Conservation (phyloP, 1,140 invertebrate species). For the Pseudomyrmex gracilis region DNA sequence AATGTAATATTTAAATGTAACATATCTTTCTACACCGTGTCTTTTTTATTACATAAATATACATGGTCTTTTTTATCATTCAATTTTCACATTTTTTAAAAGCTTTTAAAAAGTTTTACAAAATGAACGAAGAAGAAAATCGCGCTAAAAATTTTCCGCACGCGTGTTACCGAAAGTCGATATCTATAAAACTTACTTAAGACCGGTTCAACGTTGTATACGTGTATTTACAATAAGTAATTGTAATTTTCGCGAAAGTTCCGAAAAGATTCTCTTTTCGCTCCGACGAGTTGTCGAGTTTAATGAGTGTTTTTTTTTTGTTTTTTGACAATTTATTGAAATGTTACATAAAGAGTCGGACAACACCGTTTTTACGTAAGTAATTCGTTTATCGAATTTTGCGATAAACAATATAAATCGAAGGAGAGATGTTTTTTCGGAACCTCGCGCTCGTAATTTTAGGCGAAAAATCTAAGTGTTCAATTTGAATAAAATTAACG, state of each 20-base stretch:
- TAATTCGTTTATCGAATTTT: background rate
- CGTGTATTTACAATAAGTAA: conserved; percentile 44
- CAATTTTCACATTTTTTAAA: conserved; percentile 29
- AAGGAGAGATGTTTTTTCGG: conserved; percentile 16
- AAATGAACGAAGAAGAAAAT: background rate
- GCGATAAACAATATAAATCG: background rate
- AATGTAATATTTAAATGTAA: too few relatives aligned
- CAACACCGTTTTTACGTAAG: background rate
- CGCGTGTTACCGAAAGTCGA: conserved; percentile 23
- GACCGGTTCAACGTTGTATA: conserved; percentile 25
- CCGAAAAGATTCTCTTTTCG: conserved; percentile 6
- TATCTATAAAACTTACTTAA: conserved; percentile 13
- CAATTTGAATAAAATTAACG: conserved; percentile 27
- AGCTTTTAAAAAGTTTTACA: conserved; percentile 27
- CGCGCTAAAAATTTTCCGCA: conserved; percentile 10
- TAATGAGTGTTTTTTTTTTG: background rate
- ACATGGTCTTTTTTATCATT: background rate
- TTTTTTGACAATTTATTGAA: background rate
- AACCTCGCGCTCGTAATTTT: conserved; percentile 13
- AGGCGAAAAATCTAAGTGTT: conserved; percentile 43
- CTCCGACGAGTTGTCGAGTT: background rate
- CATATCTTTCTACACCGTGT: too few relatives aligned
- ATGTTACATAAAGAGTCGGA: too few relatives aligned
- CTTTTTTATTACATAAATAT: too few relatives aligned
- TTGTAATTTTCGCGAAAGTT: conserved; percentile 47